A percentile compares a stretch with the other conserved stretches of the same genome.
Conservation (phyloP, 35 echinoderm and acorn worm genomes). For the Ophioderma brevispina region DNA sequence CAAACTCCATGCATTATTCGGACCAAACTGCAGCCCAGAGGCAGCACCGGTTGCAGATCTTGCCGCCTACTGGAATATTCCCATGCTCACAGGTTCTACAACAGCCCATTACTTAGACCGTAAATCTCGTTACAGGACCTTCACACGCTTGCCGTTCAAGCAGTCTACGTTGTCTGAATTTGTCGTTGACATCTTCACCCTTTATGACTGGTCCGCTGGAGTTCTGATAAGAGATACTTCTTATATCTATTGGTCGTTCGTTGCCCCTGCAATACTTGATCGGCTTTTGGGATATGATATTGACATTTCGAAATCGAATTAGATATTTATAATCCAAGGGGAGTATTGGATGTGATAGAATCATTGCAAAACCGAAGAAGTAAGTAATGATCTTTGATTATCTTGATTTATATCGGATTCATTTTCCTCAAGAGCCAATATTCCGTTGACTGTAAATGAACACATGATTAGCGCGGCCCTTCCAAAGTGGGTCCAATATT, state of each 20-base stretch:
- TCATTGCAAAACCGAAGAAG: not conserved
- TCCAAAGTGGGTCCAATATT: too few species aligned
- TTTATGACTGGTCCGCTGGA: slow-evolving; percentile 4
- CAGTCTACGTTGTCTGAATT: not conserved
- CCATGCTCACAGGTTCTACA: slow-evolving; percentile 15
- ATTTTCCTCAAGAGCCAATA: too few species aligned
- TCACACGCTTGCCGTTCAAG: slow-evolving; percentile 16
- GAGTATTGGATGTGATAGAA: not conserved
- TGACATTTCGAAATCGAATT: not conserved
- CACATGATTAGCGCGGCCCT: too few species aligned
- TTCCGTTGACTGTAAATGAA: too few species aligned
- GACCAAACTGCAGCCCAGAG: slow-evolving; percentile 19
- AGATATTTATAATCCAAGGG: not conserved
- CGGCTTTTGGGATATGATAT: not conserved
- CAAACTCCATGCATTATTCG: slow-evolving; percentile 22
- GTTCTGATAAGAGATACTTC: not conserved
- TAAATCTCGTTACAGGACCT: slow-evolving; percentile 9
- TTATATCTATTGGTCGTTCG: not conserved
- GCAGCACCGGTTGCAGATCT: not conserved
- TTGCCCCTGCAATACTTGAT: not conserved
- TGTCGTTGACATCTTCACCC: not conserved
- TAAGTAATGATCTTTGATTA: too few species aligned
- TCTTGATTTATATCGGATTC: too few species aligned
- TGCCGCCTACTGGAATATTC: slow-evolving; percentile 23
- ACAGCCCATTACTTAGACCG: slow-evolving; percentile 5